Percentiles rank a stretch among this genome's conserved stretches.
These are phyloP conservation scores for Pemphigus obesinymphae DNA, from an alignment of 1,140 invertebrate species.

Conservation along the genomic window DNA sequence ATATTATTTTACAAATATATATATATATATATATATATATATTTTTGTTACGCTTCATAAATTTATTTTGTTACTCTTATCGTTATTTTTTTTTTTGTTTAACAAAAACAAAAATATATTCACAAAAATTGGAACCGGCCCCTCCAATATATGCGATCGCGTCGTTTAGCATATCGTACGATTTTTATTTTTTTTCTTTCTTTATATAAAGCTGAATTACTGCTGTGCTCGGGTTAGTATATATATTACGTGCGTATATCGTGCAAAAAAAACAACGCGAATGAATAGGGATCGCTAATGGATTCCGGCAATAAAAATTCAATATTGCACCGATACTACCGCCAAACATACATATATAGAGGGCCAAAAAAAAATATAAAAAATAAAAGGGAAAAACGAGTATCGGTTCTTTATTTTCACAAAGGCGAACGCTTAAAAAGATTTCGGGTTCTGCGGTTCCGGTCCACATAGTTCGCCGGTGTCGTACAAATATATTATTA, in stretches of 20 bases:
- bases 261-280: slow-evolving; percentile 35
- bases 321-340: slow-evolving; percentile 36
- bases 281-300: slow-evolving; percentile 41
- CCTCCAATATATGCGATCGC: not conserved
- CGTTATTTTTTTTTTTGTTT: slow-evolving; percentile 8
- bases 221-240: not conserved
- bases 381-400: slow-evolving; percentile 27
- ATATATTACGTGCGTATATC: not conserved
- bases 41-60: slow-evolving; percentile 33
- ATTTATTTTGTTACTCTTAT: slow-evolving; percentile 21
- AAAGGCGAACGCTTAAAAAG: slow-evolving; percentile 31
- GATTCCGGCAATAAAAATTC: slow-evolving; percentile 40
- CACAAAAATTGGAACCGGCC: slow-evolving; percentile 5
- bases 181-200: slow-evolving; percentile 4
- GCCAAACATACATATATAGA: not conserved
- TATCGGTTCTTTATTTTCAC: slow-evolving; percentile 7
- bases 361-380: slow-evolving; percentile 24
- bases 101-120: not conserved
- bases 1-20: not conserved
- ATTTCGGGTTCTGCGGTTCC: slow-evolving; percentile 35
- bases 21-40: too few relatives aligned
- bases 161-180: slow-evolving; percentile 39
- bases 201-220: slow-evolving; percentile 24
- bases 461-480: slow-evolving; percentile 10
- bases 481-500: slow-evolving; percentile 23